Evolutionary conservation across 2,113 vertebrate species (phyloP).

Genomic region (Otis tarda): DNA sequence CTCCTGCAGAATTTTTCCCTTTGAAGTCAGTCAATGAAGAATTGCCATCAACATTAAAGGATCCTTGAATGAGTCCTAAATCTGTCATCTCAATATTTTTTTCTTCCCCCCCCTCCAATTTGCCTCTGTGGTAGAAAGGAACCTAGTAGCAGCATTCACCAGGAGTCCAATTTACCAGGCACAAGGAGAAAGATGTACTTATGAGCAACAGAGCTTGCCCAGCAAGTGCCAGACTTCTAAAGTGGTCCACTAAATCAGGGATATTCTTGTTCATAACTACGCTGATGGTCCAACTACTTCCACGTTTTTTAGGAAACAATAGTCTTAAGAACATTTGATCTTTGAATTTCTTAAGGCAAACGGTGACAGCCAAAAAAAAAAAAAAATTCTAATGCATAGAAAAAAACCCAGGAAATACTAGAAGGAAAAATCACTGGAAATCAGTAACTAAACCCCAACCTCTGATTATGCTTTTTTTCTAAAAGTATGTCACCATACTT

Average conservation of each 20-base stretch:
- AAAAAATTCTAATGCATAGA: neutral
- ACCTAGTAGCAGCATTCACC: neutral
- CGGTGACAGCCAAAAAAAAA: neutral
- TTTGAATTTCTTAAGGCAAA: neutral
- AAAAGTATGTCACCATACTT: neutral
- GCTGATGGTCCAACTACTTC: neutral
- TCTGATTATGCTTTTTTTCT: neutral
- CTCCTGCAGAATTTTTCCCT: neutral
- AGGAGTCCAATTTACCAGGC: neutral
- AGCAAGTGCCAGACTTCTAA: neutral
- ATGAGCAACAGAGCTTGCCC: neutral
- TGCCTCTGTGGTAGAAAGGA: neutral
- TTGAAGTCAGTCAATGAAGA: neutral
- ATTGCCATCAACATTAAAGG: neutral
- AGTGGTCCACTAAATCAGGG: neutral
- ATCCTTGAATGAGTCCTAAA: neutral
- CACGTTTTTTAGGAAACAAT: neutral
- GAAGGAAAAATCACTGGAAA: neutral
- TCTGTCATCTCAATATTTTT: neutral
- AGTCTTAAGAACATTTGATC: neutral
- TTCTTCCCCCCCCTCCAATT: neutral
- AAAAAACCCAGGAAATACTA: rapidly evolving
- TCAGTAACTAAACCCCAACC: neutral
- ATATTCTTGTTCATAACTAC: neutral
- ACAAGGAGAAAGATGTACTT: neutral